phyloP scores from a whole-genome alignment of 2,888 invertebrate genomes.

The Euplexia lucipara region DNA sequence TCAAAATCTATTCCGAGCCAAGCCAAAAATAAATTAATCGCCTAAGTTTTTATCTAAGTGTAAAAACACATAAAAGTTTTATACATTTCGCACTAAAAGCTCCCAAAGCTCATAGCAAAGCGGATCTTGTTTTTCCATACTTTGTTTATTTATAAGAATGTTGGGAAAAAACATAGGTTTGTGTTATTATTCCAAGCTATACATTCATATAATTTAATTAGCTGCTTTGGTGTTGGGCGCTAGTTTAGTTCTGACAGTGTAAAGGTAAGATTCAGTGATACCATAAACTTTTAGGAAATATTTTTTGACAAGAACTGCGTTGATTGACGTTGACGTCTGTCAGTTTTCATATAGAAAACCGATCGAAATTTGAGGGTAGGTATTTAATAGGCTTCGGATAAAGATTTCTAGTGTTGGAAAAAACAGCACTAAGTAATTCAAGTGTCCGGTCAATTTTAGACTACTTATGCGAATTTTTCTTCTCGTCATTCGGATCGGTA shows the following conservation, averaged over 20 bases:
- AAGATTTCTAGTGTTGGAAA: too few relatives aligned
- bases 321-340: too few relatives aligned
- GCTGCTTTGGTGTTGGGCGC: background rate
- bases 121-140: conserved; percentile 56
- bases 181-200: conserved; percentile 21
- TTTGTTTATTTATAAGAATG: conserved; percentile 36
- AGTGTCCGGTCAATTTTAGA: too few relatives aligned
- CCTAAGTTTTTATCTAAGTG: conserved; percentile 23
- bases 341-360: too few relatives aligned
- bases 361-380: too few relatives aligned
- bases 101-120: conserved; percentile 6
- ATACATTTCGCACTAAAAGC: conserved; percentile 16
- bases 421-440: too few relatives aligned
- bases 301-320: too few relatives aligned
- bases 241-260: conserved; percentile 2
- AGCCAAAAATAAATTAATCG: background rate
- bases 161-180: conserved; percentile 47
- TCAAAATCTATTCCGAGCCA: background rate
- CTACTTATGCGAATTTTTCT: too few relatives aligned
- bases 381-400: too few relatives aligned
- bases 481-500: too few relatives aligned
- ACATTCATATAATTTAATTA: conserved; percentile 36
- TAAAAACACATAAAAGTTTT: conserved; percentile 10
- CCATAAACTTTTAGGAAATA: too few relatives aligned
- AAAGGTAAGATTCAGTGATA: background rate